These are phyloP conservation scores for Brachystomella parvula DNA, from an alignment of 1,140 invertebrate genomes.

Conservation along the genomic window DNA sequence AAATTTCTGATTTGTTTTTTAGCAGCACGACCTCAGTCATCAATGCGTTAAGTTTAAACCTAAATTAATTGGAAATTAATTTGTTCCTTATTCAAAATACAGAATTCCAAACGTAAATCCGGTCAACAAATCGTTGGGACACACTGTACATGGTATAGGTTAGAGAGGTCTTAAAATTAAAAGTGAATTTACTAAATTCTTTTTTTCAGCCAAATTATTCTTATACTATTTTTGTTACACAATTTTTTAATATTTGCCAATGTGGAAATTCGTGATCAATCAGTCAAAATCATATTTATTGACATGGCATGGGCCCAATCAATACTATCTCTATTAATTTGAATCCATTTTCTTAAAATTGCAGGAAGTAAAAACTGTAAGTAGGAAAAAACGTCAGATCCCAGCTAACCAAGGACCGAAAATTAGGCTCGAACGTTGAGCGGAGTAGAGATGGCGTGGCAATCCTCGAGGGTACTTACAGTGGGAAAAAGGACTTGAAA, in stretches of 20 bases:
- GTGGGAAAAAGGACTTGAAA: not conserved
- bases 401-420: not conserved
- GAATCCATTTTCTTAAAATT: not conserved
- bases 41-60: too few relatives aligned
- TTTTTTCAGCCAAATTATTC: not conserved
- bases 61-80: too few relatives aligned
- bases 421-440: conserved; percentile 15
- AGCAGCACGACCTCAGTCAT: too few relatives aligned
- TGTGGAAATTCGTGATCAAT: not conserved
- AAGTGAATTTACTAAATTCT: not conserved
- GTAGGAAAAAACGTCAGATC: conserved; percentile 31
- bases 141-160: too few relatives aligned
- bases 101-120: too few relatives aligned
- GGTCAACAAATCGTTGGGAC: too few relatives aligned
- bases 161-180: too few relatives aligned
- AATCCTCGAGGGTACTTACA: conserved; percentile 28
- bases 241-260: not conserved
- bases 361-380: conserved; percentile 2
- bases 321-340: too few relatives aligned
- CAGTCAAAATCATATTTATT: too few relatives aligned
- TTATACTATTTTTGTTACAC: not conserved
- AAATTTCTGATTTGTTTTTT: too few relatives aligned
- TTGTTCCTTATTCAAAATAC: too few relatives aligned
- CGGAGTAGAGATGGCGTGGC: conserved; percentile 30
- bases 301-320: too few relatives aligned